phyloP scores from a whole-genome alignment of 2,888 invertebrate species.

The Bellardia pandia region DNA sequence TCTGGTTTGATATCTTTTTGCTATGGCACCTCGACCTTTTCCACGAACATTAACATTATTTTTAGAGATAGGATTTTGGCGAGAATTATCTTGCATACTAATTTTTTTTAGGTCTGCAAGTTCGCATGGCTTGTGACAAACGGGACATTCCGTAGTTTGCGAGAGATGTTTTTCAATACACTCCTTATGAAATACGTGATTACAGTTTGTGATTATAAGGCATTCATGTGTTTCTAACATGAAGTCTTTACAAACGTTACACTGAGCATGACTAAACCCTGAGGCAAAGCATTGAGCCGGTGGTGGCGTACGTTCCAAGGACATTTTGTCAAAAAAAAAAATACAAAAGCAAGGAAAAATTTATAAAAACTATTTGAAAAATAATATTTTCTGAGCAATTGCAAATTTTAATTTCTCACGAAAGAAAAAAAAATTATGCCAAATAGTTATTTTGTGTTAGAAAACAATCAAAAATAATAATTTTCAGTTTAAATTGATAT shows the following conservation, averaged over 20 bases:
- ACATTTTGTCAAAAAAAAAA: background rate
- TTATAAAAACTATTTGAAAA: too few species aligned
- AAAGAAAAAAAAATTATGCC: too few species aligned
- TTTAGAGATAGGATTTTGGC: background rate
- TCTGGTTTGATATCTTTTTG: background rate
- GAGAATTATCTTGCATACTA: background rate
- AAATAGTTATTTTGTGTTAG: too few species aligned
- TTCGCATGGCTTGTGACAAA: slow-evolving; percentile 1
- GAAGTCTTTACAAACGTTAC: background rate
- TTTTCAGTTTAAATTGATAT: background rate
- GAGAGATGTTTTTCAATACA: background rate
- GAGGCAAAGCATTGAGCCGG: background rate
- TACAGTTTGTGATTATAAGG: slow-evolving; percentile 1
- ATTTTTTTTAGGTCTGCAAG: slow-evolving; percentile 2
- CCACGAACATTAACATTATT: background rate
- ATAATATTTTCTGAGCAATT: too few species aligned
- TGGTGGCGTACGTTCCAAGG: background rate
- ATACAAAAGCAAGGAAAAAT: too few species aligned
- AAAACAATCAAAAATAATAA: too few species aligned
- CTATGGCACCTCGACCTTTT: slow-evolving; percentile 12
- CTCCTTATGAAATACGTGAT: slow-evolving; percentile 9
- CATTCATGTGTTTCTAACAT: background rate
- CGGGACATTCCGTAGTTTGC: background rate
- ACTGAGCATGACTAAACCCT: background rate
- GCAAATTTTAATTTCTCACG: too few species aligned